phyloP scores from a whole-genome alignment of 2,113 vertebrate species.

The Triplophysa dalaica region DNA sequence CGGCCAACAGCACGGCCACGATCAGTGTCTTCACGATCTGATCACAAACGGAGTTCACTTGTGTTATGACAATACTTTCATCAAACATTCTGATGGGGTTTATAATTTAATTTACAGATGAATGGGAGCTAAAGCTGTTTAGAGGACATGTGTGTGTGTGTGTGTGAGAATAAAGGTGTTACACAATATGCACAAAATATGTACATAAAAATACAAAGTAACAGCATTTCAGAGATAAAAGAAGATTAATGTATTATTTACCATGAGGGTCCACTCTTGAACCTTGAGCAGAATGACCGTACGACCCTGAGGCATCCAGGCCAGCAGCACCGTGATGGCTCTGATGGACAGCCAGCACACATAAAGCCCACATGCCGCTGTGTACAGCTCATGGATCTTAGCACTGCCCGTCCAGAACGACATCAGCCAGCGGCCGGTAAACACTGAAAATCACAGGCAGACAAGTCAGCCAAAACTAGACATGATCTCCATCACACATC shows the following conservation, averaged over 20 bases:
- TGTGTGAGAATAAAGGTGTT: too few species aligned
- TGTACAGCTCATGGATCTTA: constrained; percentile 98
- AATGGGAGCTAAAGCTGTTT: too few species aligned
- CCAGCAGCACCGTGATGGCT: constrained; percentile 88
- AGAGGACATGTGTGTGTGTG: too few species aligned
- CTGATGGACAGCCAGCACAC: constrained; percentile 96
- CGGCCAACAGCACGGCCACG: constrained; percentile 91
- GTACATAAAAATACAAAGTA: background rate
- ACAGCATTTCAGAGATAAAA: background rate
- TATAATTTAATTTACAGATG: too few species aligned
- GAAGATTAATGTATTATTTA: constrained; percentile 56
- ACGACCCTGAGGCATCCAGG: constrained; percentile 98
- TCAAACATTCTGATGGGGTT: background rate
- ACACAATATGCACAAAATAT: too few species aligned
- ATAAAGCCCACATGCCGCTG: constrained; percentile 95
- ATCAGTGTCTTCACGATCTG: constrained; percentile 96
- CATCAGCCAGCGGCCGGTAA: constrained; percentile 96
- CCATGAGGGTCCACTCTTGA: constrained; percentile 98
- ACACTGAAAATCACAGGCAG: constrained; percentile 75
- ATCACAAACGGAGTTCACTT: background rate
- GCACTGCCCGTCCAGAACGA: constrained; percentile 98
- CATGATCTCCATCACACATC: background rate
- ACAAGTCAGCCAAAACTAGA: background rate
- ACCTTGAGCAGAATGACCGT: constrained; percentile 94
- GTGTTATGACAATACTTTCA: background rate